These are phyloP conservation scores for Luidia sarsii DNA, from an alignment of 53 echinoderm and acorn worm genomes.

Conservation along the genomic window DNA sequence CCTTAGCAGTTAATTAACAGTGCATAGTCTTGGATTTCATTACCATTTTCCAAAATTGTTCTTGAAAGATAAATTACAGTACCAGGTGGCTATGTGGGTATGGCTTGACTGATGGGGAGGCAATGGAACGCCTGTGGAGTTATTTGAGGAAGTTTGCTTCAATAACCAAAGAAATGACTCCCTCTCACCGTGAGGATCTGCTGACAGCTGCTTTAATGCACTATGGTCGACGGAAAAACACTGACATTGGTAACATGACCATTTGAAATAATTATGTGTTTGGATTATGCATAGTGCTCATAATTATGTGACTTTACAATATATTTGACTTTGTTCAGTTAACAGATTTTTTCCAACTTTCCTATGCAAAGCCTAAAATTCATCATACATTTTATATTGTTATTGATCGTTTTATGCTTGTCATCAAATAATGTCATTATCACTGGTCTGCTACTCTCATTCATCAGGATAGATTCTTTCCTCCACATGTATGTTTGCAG, in stretches of 20 bases:
- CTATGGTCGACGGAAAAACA: conserved; percentile 10
- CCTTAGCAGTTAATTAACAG: too few species aligned
- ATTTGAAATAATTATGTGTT: not conserved
- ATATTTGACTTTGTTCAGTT: not conserved
- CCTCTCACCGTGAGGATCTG: conserved; percentile 51
- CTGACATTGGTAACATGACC: not conserved
- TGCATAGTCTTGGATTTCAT: too few species aligned
- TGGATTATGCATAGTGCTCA: too few species aligned
- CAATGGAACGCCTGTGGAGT: conserved; percentile 57
- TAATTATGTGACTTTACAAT: not conserved
- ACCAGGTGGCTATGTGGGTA: conserved; percentile 37
- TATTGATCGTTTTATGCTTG: too few species aligned
- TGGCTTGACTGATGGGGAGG: conserved; percentile 64
- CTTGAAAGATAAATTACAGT: too few species aligned
- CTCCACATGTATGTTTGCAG: not conserved
- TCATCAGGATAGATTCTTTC: not conserved
- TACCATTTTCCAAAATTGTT: too few species aligned
- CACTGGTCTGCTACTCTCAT: too few species aligned
- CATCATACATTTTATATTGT: not conserved
- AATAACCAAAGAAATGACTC: conserved; percentile 69
- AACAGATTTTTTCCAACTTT: not conserved
- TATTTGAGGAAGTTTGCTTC: conserved; percentile 41
- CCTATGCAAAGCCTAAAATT: not conserved
- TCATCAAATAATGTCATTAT: too few species aligned
- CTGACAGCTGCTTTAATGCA: conserved; percentile 57